Conservation (phyloP, 2,888 invertebrate species). For the Xanthorhoe designata region DNA sequence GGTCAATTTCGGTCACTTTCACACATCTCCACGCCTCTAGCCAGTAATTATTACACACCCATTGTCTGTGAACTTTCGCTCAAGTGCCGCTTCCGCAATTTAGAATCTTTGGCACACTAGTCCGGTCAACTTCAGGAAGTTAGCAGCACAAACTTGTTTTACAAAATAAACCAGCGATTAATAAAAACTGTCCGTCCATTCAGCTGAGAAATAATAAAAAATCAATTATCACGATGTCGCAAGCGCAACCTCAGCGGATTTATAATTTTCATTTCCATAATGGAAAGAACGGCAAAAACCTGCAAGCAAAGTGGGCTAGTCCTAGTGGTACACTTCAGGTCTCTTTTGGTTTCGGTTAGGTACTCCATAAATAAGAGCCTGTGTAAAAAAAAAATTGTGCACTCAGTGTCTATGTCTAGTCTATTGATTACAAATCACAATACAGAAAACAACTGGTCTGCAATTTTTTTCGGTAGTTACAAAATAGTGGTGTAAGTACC, state of each 20-base stretch:
- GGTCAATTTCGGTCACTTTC: constrained; percentile 66
- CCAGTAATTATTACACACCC: constrained; percentile 60
- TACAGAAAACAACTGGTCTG: too few relatives aligned
- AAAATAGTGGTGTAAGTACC: too few relatives aligned
- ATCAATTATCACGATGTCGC: constrained; percentile 9
- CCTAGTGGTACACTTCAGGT: background rate
- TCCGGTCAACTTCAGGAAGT: constrained; percentile 26
- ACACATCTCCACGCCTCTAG: constrained; percentile 50
- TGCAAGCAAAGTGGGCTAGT: background rate
- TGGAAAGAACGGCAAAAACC: background rate
- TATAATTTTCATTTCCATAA: background rate
- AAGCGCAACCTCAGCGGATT: constrained; percentile 10
- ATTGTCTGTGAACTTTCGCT: constrained; percentile 75
- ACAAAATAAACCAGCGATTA: background rate
- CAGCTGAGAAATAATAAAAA: background rate
- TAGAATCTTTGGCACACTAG: constrained; percentile 38
- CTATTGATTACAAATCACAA: too few relatives aligned
- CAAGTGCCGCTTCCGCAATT: constrained; percentile 53
- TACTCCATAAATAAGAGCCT: background rate
- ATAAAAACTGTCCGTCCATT: constrained; percentile 1
- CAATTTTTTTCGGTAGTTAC: too few relatives aligned
- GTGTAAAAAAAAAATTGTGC: background rate
- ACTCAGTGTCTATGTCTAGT: too few relatives aligned
- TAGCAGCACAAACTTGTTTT: constrained; percentile 13
- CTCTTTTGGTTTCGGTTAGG: too few relatives aligned